Conservation (phyloP, 1,140 invertebrate genomes). For the Cepaea nemoralis region DNA sequence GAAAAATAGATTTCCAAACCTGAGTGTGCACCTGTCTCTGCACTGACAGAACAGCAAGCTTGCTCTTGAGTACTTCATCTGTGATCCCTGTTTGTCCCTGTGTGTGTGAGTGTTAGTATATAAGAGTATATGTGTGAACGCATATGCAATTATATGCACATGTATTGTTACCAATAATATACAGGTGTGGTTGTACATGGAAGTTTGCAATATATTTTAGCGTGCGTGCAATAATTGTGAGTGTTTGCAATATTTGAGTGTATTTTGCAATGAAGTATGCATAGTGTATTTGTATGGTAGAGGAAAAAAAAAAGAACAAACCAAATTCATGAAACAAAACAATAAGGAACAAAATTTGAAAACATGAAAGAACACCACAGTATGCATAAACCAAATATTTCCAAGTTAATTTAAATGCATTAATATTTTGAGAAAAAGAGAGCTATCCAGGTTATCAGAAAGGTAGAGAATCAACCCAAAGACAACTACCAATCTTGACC, state of each 20-base stretch:
- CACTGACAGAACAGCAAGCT: slow-evolving; percentile 55
- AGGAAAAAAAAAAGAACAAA: not conserved
- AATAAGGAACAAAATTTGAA: not conserved
- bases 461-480: too few relatives aligned
- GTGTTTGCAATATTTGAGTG: too few relatives aligned
- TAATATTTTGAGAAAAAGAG: too few relatives aligned
- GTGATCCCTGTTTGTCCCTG: slow-evolving; percentile 56
- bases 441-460: too few relatives aligned
- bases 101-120: not conserved
- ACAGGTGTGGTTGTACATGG: not conserved
- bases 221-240: too few relatives aligned
- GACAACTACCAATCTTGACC: too few relatives aligned
- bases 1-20: slow-evolving; percentile 43
- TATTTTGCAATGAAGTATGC: not conserved
- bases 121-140: not conserved
- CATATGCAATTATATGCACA: not conserved
- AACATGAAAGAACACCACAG: not conserved
- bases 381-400: too few relatives aligned
- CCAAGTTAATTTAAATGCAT: too few relatives aligned
- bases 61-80: slow-evolving; percentile 55
- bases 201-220: not conserved
- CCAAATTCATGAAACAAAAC: not conserved
- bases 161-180: too few relatives aligned
- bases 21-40: slow-evolving; percentile 55
- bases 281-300: not conserved